Evolutionary conservation across 1,140 invertebrate species (phyloP), one percentile per base, ranked within the genome.

Genomic region (Planococcus citri): DNA sequence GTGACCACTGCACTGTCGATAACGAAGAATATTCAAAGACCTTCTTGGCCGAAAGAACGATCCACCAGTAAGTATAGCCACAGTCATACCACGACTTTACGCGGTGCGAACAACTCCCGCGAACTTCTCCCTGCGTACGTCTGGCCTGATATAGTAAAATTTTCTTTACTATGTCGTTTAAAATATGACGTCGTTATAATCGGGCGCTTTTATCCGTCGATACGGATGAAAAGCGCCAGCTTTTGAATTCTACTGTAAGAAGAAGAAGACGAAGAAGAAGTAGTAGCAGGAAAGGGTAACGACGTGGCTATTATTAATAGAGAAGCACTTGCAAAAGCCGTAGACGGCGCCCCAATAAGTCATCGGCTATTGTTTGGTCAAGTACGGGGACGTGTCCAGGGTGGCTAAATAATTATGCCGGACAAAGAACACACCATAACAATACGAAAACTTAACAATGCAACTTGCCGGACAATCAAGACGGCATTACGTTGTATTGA

Each of bases 361-460:
- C 60, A 64, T 64, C 60, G 60, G 60, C 60, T 64, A 64, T 64
- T 64, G 60, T 64, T 64, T 64, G 60, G 60, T 27, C 60, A 64
- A 64, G 60, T 27, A 20, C 10, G 60, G 60, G 60, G 25, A 27
- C 60, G 25, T 64, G 60, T 64, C 60, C 21, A 27, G 60, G 60
- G 60, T 64, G 60, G 60, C 60, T 64, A 64, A 64, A 64, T 64
- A 64, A 64, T 64, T 64, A 64, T 64, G 60, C 10, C 20, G 60
- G 60, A 64, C 60, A 64, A 64, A 64, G 60, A 64, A 64, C 60
- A 51, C 51, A 3, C 60, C 60, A 64, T 20, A 64, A 64, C 60
- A 64, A 64, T 64, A 64, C 60, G 60, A 64, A 64, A 64, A 64
- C 60, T 64, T 64, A 64, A 64, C 60, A 64, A 64, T 64, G 60